Evolutionary conservation across 1,140 invertebrate genomes (phyloP).

Genomic region (Platyura marginata): DNA sequence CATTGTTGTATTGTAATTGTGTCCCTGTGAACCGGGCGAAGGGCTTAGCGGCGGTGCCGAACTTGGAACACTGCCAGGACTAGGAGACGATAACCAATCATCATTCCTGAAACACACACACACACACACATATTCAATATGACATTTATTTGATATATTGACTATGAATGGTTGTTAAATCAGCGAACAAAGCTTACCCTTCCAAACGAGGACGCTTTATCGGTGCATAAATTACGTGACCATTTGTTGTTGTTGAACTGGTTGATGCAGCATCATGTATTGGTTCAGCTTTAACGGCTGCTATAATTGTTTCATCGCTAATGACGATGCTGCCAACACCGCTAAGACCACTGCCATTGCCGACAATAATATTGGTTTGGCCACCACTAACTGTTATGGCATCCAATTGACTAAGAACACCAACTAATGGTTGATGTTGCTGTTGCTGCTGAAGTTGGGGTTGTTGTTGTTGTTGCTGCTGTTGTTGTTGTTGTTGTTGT

Average conservation of each 20-base stretch:
- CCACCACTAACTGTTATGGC: background rate
- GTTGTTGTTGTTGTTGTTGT: background rate
- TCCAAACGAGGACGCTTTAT: conserved; percentile 18
- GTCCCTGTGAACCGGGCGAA: conserved; percentile 32
- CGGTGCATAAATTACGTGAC: conserved; percentile 10
- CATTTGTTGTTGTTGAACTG: background rate
- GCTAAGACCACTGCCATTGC: background rate
- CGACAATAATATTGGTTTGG: background rate
- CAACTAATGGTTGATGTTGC: background rate
- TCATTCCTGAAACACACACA: conserved; percentile 22
- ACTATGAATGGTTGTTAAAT: no score
- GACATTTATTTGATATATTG: background rate
- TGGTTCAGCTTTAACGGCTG: background rate
- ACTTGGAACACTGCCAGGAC: conserved; percentile 34
- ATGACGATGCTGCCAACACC: background rate
- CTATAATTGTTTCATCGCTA: background rate
- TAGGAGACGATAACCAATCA: conserved; percentile 40
- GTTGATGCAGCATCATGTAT: background rate
- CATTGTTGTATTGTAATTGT: conserved; percentile 32
- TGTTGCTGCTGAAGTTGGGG: background rate
- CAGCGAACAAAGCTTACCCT: conserved; percentile 14
- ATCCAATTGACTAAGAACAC: background rate
- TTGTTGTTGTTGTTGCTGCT: background rate
- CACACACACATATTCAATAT: background rate
- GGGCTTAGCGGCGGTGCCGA: conserved; percentile 37